Base-by-base conservation (phyloP, 2,888 invertebrate genomes). In the Ariolimax columbianus region DNA sequence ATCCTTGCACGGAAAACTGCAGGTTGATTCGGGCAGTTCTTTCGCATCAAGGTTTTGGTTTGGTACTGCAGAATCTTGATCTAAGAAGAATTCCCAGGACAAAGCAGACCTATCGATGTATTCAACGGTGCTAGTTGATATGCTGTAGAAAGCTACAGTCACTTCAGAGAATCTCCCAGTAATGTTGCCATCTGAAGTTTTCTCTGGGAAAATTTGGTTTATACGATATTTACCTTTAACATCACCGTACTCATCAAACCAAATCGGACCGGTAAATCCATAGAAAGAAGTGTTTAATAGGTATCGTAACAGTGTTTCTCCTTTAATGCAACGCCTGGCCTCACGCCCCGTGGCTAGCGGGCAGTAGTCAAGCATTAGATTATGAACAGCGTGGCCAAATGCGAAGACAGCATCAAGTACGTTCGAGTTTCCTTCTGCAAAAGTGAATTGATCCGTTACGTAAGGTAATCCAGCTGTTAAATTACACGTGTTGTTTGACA, bases 1-100 rank as follows among this genome's bases (percentile, higher is more conserved):
- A 23, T 73, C 40, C 30, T 70, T 63, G 75, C 91, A 91, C 19
- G 85, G 83, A 17, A 84, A 75, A 75, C 89, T 89, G 85, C 91
- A 91, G 17, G 86, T 83, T 7, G 89, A 89, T 43, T 68, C 82
- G 23, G 89, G 88, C 0, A 77, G 6, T 4, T 47, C 66, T 14
- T 47, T 23, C 6, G 47, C 26, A 0, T 66, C 47, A 26, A 9
- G 23, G 0, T 38, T n/a, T 6, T n/a, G 38, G 11, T n/a, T 43
- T 11, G 63, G 43, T 0, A 33, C 30, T 26, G n/a, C 38, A 19
- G 75, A 33, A 23, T 77, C n/a, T 19, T 30, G 38, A 40, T 30
- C 43, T 0, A 47, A 33, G 40, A 77, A 77, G 51, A 26, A 68
- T 7, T 66, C 14, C 83, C 83, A 83, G 0, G 77, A 77, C 1